Evolutionary conservation across 2,797 vertebrate species (phyloP), one percentile per base, ranked within the genome.

Genomic region (Chrosomus eos): DNA sequence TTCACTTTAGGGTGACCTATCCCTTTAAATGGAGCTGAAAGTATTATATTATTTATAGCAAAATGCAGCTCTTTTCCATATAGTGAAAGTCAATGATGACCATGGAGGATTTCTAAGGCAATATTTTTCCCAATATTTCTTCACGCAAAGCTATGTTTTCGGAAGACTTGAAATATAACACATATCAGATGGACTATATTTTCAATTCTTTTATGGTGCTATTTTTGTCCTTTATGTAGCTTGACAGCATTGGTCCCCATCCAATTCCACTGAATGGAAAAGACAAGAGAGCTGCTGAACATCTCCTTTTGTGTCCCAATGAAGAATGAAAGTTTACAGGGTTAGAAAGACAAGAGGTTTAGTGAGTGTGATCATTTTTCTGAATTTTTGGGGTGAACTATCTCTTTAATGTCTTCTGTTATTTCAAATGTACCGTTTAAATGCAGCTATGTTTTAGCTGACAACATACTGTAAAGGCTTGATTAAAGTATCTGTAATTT

Each of bases 391-490:
- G 11, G 51, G 51, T 26, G 11, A 33, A 38, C 11, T 38, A 58
- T 21, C 36, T 23, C 53, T 71, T 81, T 58, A 43, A 81, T 43
- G 51, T 28, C 53, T 60, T 33, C 28, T 74, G 16, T 74, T 79
- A 33, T 51, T 26, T n/a, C 3, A 26, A 82, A n/a, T 11, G 14
- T 64, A 28, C 14, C 2, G 1, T 23, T 6, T 33, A 33, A n/a
- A 64, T 31, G 5, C 68, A n/a, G 13, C 33, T 26, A 11, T 62
- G 68, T 33, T 62, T 38, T 73, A 31, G 40, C 55, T 33, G 2
- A 36, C 71, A 31, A n/a, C 55, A 80, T 33, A 80, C 26, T 31
- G 26, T 62, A 82, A 40, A 64, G 58, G 18, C n/a, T 73, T 73
- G 36, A 60, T 19, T 33, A 64, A 40, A 73, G 40, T 33, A 60